Evolutionary conservation across 2,113 vertebrate genomes (phyloP).

Genomic region (Andinoacara biseriatus): DNA sequence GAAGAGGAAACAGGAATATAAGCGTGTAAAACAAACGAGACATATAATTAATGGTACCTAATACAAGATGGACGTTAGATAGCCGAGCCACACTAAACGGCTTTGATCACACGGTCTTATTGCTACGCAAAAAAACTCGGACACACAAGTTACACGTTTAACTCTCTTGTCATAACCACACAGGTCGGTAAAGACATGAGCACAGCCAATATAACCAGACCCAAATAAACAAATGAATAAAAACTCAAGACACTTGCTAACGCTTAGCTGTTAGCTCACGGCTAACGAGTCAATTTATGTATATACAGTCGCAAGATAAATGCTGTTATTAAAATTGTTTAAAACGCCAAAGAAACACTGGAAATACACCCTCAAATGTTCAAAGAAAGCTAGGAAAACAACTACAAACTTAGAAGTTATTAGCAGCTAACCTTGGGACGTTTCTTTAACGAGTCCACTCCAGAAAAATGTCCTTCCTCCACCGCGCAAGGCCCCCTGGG

Average conservation of each 20-base stretch:
- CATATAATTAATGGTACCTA: neutral
- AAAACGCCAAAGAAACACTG: neutral
- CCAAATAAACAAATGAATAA: neutral
- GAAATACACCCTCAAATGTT: neutral
- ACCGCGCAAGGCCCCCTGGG: constrained; percentile 70
- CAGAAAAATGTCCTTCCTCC: constrained; percentile 6
- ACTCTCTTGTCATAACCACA: neutral
- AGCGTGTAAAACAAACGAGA: neutral
- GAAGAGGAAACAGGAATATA: fast-evolving
- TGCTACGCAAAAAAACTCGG: neutral
- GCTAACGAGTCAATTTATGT: neutral
- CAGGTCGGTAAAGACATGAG: neutral
- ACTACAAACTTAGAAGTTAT: neutral
- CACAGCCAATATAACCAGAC: neutral
- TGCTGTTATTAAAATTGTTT: neutral
- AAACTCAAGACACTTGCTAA: neutral
- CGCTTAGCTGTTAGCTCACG: constrained; percentile 11
- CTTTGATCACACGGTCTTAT: neutral
- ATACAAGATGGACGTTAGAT: neutral
- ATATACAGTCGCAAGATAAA: neutral
- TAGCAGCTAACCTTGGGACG: constrained; percentile 58
- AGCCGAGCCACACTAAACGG: neutral
- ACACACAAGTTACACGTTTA: neutral
- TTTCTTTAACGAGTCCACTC: constrained; percentile 51
- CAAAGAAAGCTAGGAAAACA: neutral